Evolutionary conservation across 1,140 invertebrate genomes (phyloP).

Genomic region (Lycorma delicatula): DNA sequence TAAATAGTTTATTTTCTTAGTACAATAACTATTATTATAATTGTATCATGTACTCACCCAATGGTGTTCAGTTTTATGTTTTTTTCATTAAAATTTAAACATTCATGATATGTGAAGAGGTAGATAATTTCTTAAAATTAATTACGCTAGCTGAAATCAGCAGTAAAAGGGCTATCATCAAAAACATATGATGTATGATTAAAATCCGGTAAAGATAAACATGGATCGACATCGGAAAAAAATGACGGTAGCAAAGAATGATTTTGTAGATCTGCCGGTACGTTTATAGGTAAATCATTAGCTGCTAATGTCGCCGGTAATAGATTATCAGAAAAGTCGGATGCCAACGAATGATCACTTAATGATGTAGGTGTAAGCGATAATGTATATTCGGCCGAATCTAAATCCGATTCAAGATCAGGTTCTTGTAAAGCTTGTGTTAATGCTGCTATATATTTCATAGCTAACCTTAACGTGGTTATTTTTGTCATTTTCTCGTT

Average conservation of each 20-base stretch:
- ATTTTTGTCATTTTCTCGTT: slow-evolving; percentile 52
- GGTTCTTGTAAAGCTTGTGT: slow-evolving; percentile 30
- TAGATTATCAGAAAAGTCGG: not conserved
- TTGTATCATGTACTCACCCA: too few species aligned
- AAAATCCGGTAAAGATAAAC: not conserved
- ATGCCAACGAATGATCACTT: slow-evolving; percentile 2
- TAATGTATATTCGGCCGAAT: slow-evolving; percentile 21
- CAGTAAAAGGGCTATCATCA: not conserved
- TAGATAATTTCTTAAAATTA: too few species aligned
- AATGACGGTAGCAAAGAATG: not conserved
- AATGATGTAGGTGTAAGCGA: slow-evolving; percentile 3
- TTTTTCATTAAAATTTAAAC: too few species aligned
- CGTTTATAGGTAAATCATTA: not conserved
- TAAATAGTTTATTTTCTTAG: too few species aligned
- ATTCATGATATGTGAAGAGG: too few species aligned
- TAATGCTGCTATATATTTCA: slow-evolving; percentile 55
- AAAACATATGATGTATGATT: not conserved
- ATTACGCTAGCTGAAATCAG: slow-evolving; percentile 10
- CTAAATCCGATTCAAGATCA: not conserved
- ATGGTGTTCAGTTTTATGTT: too few species aligned
- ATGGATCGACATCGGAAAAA: not conserved
- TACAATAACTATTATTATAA: too few species aligned
- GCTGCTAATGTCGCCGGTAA: not conserved
- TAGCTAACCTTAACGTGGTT: slow-evolving; percentile 49
- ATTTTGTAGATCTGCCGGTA: not conserved